Conservation (phyloP, 2,797 vertebrate genomes). For the Gymnocypris eckloni region DNA sequence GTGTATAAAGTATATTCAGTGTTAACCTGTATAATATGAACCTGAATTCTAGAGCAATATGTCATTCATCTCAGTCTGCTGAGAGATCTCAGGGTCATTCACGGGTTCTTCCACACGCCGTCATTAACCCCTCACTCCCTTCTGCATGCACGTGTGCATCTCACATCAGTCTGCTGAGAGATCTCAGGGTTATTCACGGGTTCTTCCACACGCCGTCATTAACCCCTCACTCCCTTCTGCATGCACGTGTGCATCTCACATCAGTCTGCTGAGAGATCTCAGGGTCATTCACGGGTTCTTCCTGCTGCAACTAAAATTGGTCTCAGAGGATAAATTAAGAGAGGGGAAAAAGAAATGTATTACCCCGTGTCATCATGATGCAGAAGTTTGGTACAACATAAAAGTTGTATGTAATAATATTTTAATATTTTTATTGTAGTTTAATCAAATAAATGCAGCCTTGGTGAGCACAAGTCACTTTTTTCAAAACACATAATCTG, state of each 20-base stretch:
- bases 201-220: conserved; percentile 38
- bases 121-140: too few relatives aligned
- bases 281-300: conserved; percentile 28
- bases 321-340: conserved; percentile 5
- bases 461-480: neutral
- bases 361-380: neutral
- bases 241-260: conserved; percentile 22
- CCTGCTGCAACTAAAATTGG: neutral
- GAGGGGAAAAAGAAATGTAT: conserved; percentile 2
- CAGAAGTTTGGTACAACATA: neutral
- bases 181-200: too few relatives aligned
- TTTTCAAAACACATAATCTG: neutral
- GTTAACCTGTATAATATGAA: neutral
- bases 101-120: too few relatives aligned
- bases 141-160: too few relatives aligned
- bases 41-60: neutral
- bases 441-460: neutral
- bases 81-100: too few relatives aligned
- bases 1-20: neutral
- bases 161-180: too few relatives aligned
- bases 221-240: conserved; percentile 5
- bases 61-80: too few relatives aligned
- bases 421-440: neutral
- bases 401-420: neutral
- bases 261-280: conserved; percentile 40